Conservation (phyloP, 2,797 vertebrate species). For the Columba guinea region DNA sequence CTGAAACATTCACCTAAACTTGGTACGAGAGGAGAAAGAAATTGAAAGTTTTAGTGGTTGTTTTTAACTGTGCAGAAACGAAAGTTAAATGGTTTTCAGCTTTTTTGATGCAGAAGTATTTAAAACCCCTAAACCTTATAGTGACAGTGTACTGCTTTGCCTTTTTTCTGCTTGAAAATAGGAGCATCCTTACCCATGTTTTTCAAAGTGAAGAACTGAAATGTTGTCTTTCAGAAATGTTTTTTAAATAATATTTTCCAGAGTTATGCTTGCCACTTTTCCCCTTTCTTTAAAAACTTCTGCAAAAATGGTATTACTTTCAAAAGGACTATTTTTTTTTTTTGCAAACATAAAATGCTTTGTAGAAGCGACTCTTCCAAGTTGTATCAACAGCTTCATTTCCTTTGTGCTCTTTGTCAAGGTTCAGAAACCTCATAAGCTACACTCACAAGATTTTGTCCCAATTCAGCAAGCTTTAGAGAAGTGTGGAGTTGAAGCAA, state of each 20-base stretch:
- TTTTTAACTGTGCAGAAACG: not conserved
- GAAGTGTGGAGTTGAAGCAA: rapidly evolving
- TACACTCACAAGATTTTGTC: rapidly evolving
- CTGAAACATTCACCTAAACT: not conserved
- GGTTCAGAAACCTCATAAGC: not conserved
- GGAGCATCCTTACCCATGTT: not conserved
- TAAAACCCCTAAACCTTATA: rapidly evolving
- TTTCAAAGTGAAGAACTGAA: not conserved
- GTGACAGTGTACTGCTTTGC: not conserved
- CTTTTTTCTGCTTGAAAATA: not conserved
- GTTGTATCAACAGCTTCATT: not conserved
- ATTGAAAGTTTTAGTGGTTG: not conserved
- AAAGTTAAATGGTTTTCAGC: not conserved
- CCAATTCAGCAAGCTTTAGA: not conserved
- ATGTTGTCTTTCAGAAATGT: not conserved
- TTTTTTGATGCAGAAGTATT: not conserved
- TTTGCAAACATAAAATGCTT: not conserved
- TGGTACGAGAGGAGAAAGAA: not conserved
- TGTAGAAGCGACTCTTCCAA: not conserved
- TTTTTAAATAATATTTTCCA: not conserved
- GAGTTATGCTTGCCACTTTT: not conserved
- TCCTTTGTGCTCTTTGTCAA: not conserved
- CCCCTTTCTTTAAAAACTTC: not conserved
- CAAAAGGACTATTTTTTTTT: not conserved
- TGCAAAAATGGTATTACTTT: not conserved